phyloP scores from a whole-genome alignment of 2,888 invertebrate genomes.

The Exocentrus adspersus region DNA sequence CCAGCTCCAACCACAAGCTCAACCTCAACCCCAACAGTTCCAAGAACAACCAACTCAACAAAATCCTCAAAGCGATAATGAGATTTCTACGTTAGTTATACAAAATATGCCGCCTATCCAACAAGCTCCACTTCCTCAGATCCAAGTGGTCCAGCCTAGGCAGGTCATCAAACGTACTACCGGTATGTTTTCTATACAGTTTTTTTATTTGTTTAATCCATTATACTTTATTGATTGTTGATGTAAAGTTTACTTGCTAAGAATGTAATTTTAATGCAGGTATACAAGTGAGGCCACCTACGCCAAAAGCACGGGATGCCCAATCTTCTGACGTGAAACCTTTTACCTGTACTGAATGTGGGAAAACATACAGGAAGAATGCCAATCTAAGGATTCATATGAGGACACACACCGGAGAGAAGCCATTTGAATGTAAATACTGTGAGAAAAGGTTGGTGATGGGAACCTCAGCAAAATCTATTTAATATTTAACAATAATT shows the following conservation, averaged over 20 bases:
- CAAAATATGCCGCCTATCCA: constrained; percentile 15
- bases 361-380: constrained; percentile 59
- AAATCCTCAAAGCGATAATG: neutral
- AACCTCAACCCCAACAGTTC: constrained; percentile 10
- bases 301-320: constrained; percentile 41
- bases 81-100: constrained; percentile 16
- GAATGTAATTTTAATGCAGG: no score
- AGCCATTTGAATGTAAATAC: constrained; percentile 62
- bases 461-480: no score
- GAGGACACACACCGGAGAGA: constrained; percentile 61
- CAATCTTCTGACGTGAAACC: constrained; percentile 43
- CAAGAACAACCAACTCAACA: constrained; percentile 28
- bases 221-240: no score
- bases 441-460: constrained; percentile 56
- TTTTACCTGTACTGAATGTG: constrained; percentile 56
- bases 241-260: no score
- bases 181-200: constrained; percentile 37
- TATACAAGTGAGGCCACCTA: constrained; percentile 56
- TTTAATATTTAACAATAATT: no score
- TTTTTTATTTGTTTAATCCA: neutral
- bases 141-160: constrained; percentile 21
- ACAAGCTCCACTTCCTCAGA: neutral
- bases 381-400: constrained; percentile 61
- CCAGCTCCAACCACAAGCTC: neutral
- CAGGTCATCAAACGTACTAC: constrained; percentile 57